phyloP scores from a whole-genome alignment of 2,888 invertebrate species.

The Plagiodera versicolora region DNA sequence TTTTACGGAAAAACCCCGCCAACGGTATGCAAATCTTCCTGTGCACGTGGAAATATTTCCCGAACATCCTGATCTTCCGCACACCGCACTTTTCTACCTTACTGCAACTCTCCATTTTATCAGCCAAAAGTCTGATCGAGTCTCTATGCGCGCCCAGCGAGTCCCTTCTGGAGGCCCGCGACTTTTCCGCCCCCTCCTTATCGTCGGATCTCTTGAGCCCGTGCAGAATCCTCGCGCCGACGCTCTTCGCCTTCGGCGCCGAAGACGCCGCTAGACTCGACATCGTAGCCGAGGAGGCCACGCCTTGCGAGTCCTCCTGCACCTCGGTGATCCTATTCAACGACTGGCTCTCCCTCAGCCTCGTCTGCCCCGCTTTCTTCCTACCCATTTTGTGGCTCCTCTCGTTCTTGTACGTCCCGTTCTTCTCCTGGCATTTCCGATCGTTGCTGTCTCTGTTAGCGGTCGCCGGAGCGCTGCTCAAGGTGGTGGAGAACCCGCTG shows the following conservation, averaged over 20 bases:
- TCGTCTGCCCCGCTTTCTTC: slow-evolving; percentile 64
- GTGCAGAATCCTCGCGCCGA: slow-evolving; percentile 59
- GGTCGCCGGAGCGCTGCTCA: slow-evolving; percentile 2
- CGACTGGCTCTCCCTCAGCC: slow-evolving; percentile 79
- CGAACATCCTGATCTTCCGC: slow-evolving; percentile 63
- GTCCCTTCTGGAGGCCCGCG: slow-evolving; percentile 38
- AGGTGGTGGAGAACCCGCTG: slow-evolving; percentile 11
- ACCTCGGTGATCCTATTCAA: slow-evolving; percentile 85
- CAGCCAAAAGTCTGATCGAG: neutral
- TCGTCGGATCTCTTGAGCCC: slow-evolving; percentile 46
- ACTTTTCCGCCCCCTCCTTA: slow-evolving; percentile 42
- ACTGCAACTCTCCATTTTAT: slow-evolving; percentile 41
- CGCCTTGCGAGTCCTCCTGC: slow-evolving; percentile 65
- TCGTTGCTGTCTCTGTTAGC: slow-evolving; percentile 7
- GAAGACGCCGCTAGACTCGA: slow-evolving; percentile 45
- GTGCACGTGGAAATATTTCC: slow-evolving; percentile 70
- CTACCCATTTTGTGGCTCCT: slow-evolving; percentile 52
- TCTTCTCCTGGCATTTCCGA: slow-evolving; percentile 28
- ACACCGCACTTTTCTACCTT: slow-evolving; percentile 41
- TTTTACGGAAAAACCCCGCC: slow-evolving; percentile 60
- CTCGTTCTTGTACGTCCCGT: slow-evolving; percentile 42
- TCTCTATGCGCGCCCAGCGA: slow-evolving; percentile 33
- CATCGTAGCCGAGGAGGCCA: slow-evolving; percentile 48
- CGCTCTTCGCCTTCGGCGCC: slow-evolving; percentile 56
- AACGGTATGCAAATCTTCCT: slow-evolving; percentile 66